Evolutionary conservation across 2,888 invertebrate species (phyloP), one percentile per base, ranked within the genome.

Genomic region (Eilema depressum): DNA sequence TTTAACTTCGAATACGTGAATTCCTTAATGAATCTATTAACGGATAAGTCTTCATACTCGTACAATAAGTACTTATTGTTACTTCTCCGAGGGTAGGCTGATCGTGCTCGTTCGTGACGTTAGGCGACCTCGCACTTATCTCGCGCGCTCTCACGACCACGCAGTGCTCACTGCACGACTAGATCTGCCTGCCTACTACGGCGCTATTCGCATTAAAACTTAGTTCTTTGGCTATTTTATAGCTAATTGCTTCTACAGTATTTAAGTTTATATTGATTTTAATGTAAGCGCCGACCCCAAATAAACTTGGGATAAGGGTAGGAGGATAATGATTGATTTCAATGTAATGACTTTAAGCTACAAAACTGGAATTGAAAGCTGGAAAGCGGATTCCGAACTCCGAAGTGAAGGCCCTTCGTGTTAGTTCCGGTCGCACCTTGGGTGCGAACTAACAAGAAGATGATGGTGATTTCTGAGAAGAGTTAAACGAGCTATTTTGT

Each of bases 51-150:
- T 66, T 64, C 20, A 64, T 72, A 68, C 61, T 64, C 20, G 61
- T 72, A 68, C 61, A 56, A 64, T 71, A 68, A 71, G 68, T 65
- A 71, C 64, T 70, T 80, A 81, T 81, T 73, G 80, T 76, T 74
- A 69, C 73, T 66, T 28, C 63, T 72, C 74, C 74, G 76, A 77
- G 79, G 80, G 79, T 83, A 81, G 87, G 80, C 83, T 83, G 81
- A 80, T 82, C 82, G 85, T 69, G 86, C 86, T 81, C 85, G 88
- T 85, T 92, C 93, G 90, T 92, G 92, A 89, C 89, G 84, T 69
- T 73, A 53, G 25, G 89, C 93, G 94, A 94, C 94, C 93, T 92
- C 92, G 91, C 89, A 92, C 91, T 93, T 93, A 94, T 94, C 93
- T 92, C 87, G 85, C 85, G 87, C 88, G 90, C 89, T 92, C 93